Base-by-base conservation (phyloP, 1,140 invertebrate genomes). In the Bombus superbus region DNA sequence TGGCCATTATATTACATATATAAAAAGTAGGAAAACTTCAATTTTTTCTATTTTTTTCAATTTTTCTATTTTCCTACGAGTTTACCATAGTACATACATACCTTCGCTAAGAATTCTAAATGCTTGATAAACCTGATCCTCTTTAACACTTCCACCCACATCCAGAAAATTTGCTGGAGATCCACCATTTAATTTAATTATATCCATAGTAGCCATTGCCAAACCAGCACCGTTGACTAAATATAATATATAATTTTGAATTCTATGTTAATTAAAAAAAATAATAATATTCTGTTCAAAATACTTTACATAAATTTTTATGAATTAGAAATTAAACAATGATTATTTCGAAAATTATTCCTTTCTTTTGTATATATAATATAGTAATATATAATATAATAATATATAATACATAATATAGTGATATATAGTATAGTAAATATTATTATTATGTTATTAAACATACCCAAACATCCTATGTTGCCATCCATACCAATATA, bases 401-500 rank as follows among this genome's bases (percentile, higher is more conserved):
- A 10, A 59, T n/a, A n/a, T 62, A 28, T 28, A 47, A 1, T 47
- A 47, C 10, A 47, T 47, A 47, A 47, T 47, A 47, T 47, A 47
- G 11, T 15, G 9, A 59, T 32, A 32, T 64, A 32, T 32, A 66
- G 2, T 62, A n/a, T 62, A n/a, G 28, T 1, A 62, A n/a, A 62
- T 71, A 38, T 35, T 68, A 68, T 68, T 25, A 68, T 9, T 18
- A 38, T 25, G 38, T 22, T 40, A 72, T 75, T 53, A 76, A 83
- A 38, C 40, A 32, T 89, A 73, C 97, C 97, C 88, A 98, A 94
- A 94, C 98, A 98, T 75, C 98, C 99, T 94, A 99, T 99, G 94
- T 99, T 99, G 79, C 99, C 99, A 95, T 99, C 97, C 98, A 99
- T 98, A 86, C 98, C 98, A 92, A 99, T 99, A 94, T 99, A 99